These are phyloP conservation scores for Eupeodes luniger DNA, from an alignment of 2,888 invertebrate genomes.

Conservation along the genomic window DNA sequence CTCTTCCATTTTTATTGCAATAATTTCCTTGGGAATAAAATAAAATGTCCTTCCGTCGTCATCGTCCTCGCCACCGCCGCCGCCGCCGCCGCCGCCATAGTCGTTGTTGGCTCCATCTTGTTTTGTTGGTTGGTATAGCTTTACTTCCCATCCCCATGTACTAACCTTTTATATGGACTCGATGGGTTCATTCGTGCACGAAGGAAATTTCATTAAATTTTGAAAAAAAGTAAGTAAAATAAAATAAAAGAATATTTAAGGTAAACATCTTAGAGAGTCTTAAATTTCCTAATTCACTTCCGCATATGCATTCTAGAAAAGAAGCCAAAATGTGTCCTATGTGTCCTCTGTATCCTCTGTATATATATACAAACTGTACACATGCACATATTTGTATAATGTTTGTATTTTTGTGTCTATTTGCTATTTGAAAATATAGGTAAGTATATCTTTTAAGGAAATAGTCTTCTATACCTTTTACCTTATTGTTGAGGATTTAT, in stretches of 20 bases:
- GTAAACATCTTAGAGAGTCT: slow-evolving; percentile 64
- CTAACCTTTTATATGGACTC: background rate
- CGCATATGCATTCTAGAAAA: slow-evolving; percentile 54
- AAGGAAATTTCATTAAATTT: slow-evolving; percentile 65
- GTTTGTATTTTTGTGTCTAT: background rate
- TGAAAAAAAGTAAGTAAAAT: slow-evolving; percentile 1
- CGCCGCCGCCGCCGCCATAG: too few relatives aligned
- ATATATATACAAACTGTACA: too few relatives aligned
- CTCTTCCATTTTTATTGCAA: slow-evolving; percentile 55
- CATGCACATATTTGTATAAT: too few relatives aligned
- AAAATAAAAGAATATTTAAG: slow-evolving; percentile 43
- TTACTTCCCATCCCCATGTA: background rate
- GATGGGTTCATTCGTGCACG: slow-evolving; percentile 43
- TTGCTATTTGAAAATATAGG: slow-evolving; percentile 15
- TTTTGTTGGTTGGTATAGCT: background rate
- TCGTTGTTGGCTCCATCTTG: background rate
- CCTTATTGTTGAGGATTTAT: slow-evolving; percentile 61
- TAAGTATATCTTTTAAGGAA: slow-evolving; percentile 23
- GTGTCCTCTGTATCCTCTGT: background rate
- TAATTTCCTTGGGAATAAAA: slow-evolving; percentile 46
- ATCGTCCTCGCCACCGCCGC: too few relatives aligned
- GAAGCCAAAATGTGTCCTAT: slow-evolving; percentile 11
- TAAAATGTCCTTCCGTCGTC: slow-evolving; percentile 52
- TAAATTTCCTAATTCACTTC: slow-evolving; percentile 72
- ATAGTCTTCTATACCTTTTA: slow-evolving; percentile 35